Evolutionary conservation across 2,797 vertebrate genomes (phyloP), one percentile per base, ranked within the genome.

Genomic region (Cottoperca gobio): DNA sequence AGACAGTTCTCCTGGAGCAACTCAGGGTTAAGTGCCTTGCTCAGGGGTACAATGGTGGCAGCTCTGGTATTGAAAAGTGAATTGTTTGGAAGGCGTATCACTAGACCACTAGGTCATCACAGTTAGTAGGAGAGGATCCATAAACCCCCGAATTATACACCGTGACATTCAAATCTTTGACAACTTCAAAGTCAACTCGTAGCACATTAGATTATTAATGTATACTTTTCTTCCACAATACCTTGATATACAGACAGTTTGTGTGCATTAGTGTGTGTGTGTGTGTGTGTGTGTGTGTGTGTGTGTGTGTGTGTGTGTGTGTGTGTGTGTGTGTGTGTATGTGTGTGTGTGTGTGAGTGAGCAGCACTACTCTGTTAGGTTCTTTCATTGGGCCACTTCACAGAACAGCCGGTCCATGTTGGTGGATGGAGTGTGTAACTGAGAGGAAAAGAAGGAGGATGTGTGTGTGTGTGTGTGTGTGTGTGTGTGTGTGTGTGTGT

Each of bases 371-470:
- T n/a, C n/a, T 83, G 73, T 80, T 67, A 79, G 67, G 59, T 59
- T 70, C 83, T 86, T 86, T 88, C 82, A 82, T 77, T 58, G 10
- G 60, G 28, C 35, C 79, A 73, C 76, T 86, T 90, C 84, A 84
- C 77, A 86, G 81, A 84, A 79, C 88, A 90, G 88, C 85, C 64
- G 72, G 82, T 67, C 57, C 75, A 84, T 72, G 85, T 73, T 75
- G 77, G 77, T 71, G 53, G 57, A 76, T 42, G 52, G 40, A 62
- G 61, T 68, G 75, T 74, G 79, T 69, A 70, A 75, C 67, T 73
- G 79, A 76, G 67, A 69, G n/a, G 46, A 42, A 64, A 45, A 63
- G 67, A 76, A 76, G 64, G 23, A 31, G 57, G 17, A 39, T 70
- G 66, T 82, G 62, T 83, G 76, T 73, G 43, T 55, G n/a, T 78